phyloP scores from a whole-genome alignment of 2,113 vertebrate genomes.

The Haemorhous mexicanus region DNA sequence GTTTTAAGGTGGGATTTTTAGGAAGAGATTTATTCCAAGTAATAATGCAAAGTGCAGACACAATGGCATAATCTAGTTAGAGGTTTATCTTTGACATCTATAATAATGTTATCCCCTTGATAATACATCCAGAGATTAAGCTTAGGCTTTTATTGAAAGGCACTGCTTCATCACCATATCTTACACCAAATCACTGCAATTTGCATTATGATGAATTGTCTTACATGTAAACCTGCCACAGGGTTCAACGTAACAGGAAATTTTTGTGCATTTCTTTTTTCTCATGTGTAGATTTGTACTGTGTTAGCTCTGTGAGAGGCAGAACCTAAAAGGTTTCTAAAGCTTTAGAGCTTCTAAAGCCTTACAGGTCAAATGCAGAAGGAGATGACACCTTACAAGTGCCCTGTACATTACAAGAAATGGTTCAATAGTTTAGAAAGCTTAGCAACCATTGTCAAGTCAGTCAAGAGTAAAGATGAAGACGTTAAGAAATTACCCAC shows the following conservation, averaged over 20 bases:
- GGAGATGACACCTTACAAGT: neutral
- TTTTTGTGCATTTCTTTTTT: neutral
- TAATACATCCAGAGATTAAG: conserved; percentile 23
- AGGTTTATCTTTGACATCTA: conserved; percentile 33
- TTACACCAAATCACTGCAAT: neutral
- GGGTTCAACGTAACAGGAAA: neutral
- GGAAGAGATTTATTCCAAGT: neutral
- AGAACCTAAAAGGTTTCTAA: neutral
- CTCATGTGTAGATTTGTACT: neutral
- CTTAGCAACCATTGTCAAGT: neutral
- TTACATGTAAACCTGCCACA: neutral
- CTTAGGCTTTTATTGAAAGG: conserved; percentile 6
- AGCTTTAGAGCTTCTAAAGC: too few relatives aligned
- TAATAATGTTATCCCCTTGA: neutral
- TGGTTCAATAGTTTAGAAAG: neutral
- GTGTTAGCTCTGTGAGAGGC: neutral
- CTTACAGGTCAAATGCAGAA: neutral
- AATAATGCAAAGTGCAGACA: conserved; percentile 24
- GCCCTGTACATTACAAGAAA: neutral
- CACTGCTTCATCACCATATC: neutral
- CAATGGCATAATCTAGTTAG: neutral
- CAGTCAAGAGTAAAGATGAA: neutral
- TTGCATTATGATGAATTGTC: neutral
- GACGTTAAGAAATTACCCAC: neutral
- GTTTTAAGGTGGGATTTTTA: neutral